Evolutionary conservation across 1,140 invertebrate genomes (phyloP).

Genomic region (Lysiphlebus fabarum): DNA sequence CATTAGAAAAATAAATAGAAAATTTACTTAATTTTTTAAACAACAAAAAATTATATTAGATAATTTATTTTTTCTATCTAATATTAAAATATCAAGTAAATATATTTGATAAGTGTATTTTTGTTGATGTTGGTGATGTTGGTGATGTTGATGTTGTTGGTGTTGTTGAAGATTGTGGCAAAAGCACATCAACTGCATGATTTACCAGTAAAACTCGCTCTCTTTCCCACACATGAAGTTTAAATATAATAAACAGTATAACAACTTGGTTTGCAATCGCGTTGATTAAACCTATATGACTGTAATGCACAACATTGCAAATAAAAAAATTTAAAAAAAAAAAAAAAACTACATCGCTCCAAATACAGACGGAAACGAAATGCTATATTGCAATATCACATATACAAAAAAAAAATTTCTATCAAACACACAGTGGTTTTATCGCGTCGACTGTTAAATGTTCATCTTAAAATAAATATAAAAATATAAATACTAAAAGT

Average conservation of each 20-base stretch:
- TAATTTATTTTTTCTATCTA: too few relatives aligned
- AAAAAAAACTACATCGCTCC: conserved; percentile 19
- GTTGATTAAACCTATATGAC: conserved; percentile 20
- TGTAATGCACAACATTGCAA: conserved; percentile 5
- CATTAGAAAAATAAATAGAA: too few relatives aligned
- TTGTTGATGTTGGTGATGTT: too few relatives aligned
- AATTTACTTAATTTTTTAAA: too few relatives aligned
- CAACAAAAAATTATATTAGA: too few relatives aligned
- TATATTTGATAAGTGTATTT: too few relatives aligned
- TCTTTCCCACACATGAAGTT: conserved; percentile 21
- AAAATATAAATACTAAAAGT: background rate
- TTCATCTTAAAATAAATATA: background rate
- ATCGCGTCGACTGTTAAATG: too few relatives aligned
- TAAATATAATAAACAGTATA: conserved; percentile 9
- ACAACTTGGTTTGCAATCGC: conserved; percentile 15
- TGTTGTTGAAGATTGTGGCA: too few relatives aligned
- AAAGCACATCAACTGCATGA: conserved; percentile 14
- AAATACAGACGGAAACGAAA: conserved; percentile 21
- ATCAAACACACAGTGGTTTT: too few relatives aligned
- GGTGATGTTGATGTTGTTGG: too few relatives aligned
- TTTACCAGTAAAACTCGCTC: conserved; percentile 18
- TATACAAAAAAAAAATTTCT: background rate
- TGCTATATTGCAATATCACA: background rate
- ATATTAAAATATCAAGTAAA: too few relatives aligned
- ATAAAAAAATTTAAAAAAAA: conserved; percentile 11